phyloP scores from a whole-genome alignment of 2,797 vertebrate species.

The Falco biarmicus region DNA sequence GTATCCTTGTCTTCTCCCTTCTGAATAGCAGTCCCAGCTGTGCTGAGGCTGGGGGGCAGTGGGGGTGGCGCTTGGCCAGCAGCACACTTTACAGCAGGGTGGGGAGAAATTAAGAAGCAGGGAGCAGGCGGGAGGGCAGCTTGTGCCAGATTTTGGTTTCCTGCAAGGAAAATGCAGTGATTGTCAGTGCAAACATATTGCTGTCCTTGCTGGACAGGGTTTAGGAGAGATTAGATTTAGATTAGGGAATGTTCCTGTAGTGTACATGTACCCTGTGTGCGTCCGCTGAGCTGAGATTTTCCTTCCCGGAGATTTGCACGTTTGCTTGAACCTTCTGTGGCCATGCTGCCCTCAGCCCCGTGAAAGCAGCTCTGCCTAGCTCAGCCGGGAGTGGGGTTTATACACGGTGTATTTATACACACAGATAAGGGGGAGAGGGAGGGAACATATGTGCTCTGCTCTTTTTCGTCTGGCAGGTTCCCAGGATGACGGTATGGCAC shows the following conservation, averaged over 20 bases:
- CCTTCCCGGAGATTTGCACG: fast-evolving
- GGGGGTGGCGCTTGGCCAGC: neutral
- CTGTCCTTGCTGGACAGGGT: neutral
- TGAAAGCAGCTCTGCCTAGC: neutral
- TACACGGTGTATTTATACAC: neutral
- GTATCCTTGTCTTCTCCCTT: neutral
- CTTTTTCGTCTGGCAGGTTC: neutral
- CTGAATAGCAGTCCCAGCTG: neutral
- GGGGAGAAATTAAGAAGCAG: neutral
- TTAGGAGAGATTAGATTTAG: neutral
- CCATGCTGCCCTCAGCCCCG: neutral
- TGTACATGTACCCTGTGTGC: fast-evolving
- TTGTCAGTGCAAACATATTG: neutral
- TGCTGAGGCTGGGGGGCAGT: neutral
- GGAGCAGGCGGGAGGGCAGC: neutral
- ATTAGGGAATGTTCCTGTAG: neutral
- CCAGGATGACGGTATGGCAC: neutral
- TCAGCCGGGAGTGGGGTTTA: neutral
- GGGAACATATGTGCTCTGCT: neutral
- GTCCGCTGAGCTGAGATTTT: neutral
- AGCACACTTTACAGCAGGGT: neutral
- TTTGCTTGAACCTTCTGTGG: neutral
- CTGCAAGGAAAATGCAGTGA: neutral
- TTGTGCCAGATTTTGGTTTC: neutral
- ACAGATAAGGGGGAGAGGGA: neutral